Conservation (phyloP, 1,140 invertebrate genomes). For the Gryllus bimaculatus region DNA sequence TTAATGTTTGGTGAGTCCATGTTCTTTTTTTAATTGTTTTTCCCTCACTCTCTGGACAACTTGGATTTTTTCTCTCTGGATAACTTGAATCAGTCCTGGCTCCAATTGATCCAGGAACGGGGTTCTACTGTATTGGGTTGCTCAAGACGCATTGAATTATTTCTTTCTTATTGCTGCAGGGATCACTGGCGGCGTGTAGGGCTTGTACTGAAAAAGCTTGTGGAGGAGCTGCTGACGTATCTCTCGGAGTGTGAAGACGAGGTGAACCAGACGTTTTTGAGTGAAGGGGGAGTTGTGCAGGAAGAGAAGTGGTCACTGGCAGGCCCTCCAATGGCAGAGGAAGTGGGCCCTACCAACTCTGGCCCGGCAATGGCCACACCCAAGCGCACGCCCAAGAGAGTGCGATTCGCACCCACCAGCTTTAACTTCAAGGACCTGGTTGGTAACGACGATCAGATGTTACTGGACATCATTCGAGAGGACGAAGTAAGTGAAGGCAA, state of each 20-base stretch:
- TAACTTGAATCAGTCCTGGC: too few relatives aligned
- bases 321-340: too few relatives aligned
- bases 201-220: not conserved
- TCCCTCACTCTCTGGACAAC: too few relatives aligned
- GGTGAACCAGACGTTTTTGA: not conserved
- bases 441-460: not conserved
- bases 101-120: too few relatives aligned
- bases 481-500: not conserved
- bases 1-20: too few relatives aligned
- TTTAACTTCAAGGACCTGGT: not conserved
- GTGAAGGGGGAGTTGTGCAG: not conserved
- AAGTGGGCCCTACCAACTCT: not conserved
- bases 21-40: too few relatives aligned
- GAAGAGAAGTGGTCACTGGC: not conserved
- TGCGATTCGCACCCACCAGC: not conserved
- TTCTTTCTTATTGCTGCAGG: not conserved
- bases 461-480: not conserved
- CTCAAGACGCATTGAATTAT: too few relatives aligned
- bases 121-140: too few relatives aligned
- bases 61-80: too few relatives aligned
- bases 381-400: not conserved
- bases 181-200: not conserved
- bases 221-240: not conserved
- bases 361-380: not conserved
- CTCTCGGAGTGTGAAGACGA: not conserved